Percentiles rank a stretch among this genome's conserved stretches.
phyloP scores from a whole-genome alignment of 2,888 invertebrate genomes.

The Synanthedon tipuliformis region DNA sequence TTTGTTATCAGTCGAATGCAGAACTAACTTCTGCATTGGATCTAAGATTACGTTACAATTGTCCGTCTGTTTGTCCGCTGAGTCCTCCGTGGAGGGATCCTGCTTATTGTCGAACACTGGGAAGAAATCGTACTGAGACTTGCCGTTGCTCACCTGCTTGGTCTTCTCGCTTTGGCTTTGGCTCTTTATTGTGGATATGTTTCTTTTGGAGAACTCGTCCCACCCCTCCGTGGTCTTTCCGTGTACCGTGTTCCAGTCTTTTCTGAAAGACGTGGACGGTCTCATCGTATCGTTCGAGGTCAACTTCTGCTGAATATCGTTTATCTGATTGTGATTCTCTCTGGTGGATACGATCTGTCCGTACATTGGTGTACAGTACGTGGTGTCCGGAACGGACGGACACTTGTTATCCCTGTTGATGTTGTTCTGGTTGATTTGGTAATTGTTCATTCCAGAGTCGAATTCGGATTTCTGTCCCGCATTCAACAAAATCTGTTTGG shows the following conservation, averaged over 20 bases:
- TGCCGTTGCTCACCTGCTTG: conserved; percentile 42
- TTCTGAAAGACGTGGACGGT: conserved; percentile 56
- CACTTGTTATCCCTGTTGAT: conserved; percentile 32
- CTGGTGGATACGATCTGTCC: conserved; percentile 60
- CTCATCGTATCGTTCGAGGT: conserved; percentile 40
- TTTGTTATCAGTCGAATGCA: conserved; percentile 68
- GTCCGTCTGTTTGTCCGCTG: conserved; percentile 24
- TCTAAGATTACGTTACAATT: conserved; percentile 63
- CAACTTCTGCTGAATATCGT: conserved; percentile 59
- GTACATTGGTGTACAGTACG: conserved; percentile 61
- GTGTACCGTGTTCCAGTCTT: conserved; percentile 45
- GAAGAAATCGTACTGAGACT: conserved; percentile 56
- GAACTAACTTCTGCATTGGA: conserved; percentile 65
- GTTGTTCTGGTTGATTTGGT: conserved; percentile 44
- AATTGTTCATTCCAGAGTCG: conserved; percentile 64
- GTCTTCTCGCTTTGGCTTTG: conserved; percentile 36
- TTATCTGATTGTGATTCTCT: conserved; percentile 62
- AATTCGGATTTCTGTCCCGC: conserved; percentile 64
- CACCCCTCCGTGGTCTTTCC: conserved; percentile 48
- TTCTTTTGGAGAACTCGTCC: conserved; percentile 57
- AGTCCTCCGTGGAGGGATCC: conserved; percentile 8
- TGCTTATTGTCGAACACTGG: conserved; percentile 60
- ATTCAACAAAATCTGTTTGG: conserved; percentile 59
- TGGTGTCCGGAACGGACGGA: conserved; percentile 40
- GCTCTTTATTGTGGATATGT: conserved; percentile 43